Evolutionary conservation across 2,797 vertebrate species (phyloP), one percentile per base, ranked within the genome.

Genomic region (Echiichthys vipera): DNA sequence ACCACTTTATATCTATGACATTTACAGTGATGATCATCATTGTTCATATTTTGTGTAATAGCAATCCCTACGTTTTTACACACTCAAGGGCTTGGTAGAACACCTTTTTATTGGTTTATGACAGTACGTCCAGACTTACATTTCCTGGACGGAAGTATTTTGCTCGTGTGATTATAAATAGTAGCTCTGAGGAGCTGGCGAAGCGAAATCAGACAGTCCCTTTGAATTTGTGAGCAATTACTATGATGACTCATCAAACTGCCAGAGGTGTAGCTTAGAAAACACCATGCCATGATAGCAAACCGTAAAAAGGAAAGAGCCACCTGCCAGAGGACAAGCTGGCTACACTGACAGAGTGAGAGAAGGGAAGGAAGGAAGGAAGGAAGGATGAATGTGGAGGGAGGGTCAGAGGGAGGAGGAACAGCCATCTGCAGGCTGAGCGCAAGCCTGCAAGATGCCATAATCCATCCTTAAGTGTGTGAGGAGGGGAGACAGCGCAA

Each of bases 381-480:
- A 49, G 55, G 17, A 42, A n/a, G 78, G 53, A 73, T 65, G 80
- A 81, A 86, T 50, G 27, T 18, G 49, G 50, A 80, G 36, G 68
- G 76, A 77, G 68, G 74, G 81, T 74, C 54, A 63, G 45, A 69
- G 59, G 58, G 77, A 80, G 78, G 78, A 86, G 80, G 78, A 80
- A 75, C 65, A 82, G 84, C 83, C 88, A 86, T 92, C 87, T 92
- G 87, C 74, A 77, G 72, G 69, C 72, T 77, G 78, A 71, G 40
- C 61, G 42, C 72, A 75, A 86, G 81, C 55, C 77, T 75, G 63
- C 29, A 29, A 84, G 83, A 84, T 74, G 77, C 81, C 53, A 74
- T 91, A 91, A 91, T 93, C 91, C 86, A 84, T 80, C 74, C 63
- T 86, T 83, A 85, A 91, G 84, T 86, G 87, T 88, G 84, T 51